These are phyloP conservation scores for Drosophila mulleri DNA, from an alignment of 2,888 invertebrate species.

Conservation along the genomic window DNA sequence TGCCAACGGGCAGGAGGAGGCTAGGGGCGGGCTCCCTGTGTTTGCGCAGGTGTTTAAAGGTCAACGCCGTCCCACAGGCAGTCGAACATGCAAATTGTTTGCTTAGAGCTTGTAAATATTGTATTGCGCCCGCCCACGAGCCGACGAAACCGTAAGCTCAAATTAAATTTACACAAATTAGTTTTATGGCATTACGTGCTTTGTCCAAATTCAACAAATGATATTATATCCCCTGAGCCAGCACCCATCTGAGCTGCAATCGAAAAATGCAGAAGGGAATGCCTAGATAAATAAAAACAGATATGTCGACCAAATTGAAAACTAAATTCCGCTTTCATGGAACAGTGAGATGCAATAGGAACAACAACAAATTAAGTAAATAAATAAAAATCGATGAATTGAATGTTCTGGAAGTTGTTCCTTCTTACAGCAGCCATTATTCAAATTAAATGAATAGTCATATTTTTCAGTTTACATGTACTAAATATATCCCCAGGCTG, in stretches of 20 bases:
- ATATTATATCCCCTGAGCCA: slow-evolving; percentile 30
- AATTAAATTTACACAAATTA: slow-evolving; percentile 79
- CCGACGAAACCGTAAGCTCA: slow-evolving; percentile 49
- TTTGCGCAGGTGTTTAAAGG: slow-evolving; percentile 72
- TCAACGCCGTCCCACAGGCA: slow-evolving; percentile 37
- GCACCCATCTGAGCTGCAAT: slow-evolving; percentile 26
- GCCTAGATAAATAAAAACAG: slow-evolving; percentile 7
- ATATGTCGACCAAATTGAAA: slow-evolving; percentile 33
- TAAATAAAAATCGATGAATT: not conserved
- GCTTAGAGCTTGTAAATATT: slow-evolving; percentile 80
- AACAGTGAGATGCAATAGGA: not conserved
- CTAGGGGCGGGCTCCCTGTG: slow-evolving; percentile 23
- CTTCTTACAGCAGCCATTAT: no score
- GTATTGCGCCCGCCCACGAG: slow-evolving; percentile 53
- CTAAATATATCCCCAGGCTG: not conserved
- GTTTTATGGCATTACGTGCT: slow-evolving; percentile 67
- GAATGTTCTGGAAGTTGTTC: not conserved
- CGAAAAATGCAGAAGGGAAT: not conserved
- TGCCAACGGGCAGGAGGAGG: slow-evolving; percentile 24
- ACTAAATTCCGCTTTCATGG: slow-evolving; percentile 13
- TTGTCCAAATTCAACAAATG: slow-evolving; percentile 28
- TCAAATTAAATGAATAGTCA: no score
- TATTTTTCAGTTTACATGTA: not conserved
- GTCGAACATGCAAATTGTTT: slow-evolving; percentile 69
- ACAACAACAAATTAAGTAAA: not conserved